Percentiles rank a stretch among this genome's conserved stretches.
Conservation (phyloP, 2,797 vertebrate species). For the Cirrhinus mrigala region DNA sequence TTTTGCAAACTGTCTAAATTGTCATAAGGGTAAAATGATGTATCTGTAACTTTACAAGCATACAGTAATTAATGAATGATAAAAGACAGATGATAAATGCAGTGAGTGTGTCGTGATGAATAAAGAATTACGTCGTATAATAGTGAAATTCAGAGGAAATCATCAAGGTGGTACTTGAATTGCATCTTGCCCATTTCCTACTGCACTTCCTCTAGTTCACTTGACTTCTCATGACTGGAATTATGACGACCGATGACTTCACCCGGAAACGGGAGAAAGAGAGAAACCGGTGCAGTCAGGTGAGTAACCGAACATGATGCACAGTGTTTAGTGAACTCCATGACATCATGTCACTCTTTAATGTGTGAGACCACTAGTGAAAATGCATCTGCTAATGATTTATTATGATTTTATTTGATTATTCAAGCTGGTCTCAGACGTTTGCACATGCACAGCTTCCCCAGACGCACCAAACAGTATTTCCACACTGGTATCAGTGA, state of each 20-base stretch:
- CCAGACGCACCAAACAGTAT: not conserved
- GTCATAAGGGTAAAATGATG: no score
- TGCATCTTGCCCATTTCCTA: not conserved
- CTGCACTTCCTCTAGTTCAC: not conserved
- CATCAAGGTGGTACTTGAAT: not conserved
- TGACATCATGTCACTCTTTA: not conserved
- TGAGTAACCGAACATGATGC: conserved; percentile 6
- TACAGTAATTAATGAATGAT: not conserved
- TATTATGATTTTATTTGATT: not conserved
- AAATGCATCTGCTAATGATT: not conserved
- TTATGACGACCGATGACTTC: not conserved
- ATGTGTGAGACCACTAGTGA: not conserved
- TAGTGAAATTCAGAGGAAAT: conserved; percentile 8
- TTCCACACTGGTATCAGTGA: not conserved
- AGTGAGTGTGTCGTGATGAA: not conserved
- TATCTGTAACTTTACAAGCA: not conserved
- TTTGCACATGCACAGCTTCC: not conserved
- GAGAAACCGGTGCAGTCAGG: not conserved
- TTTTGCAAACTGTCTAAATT: no score
- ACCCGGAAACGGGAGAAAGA: not conserved
- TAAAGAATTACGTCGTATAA: not conserved
- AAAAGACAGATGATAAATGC: not conserved
- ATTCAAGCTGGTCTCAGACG: not conserved
- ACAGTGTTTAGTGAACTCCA: not conserved
- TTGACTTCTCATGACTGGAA: conserved; percentile 7